Evolutionary conservation across 2,888 invertebrate genomes (phyloP).

Genomic region (Crepidodera aurea): DNA sequence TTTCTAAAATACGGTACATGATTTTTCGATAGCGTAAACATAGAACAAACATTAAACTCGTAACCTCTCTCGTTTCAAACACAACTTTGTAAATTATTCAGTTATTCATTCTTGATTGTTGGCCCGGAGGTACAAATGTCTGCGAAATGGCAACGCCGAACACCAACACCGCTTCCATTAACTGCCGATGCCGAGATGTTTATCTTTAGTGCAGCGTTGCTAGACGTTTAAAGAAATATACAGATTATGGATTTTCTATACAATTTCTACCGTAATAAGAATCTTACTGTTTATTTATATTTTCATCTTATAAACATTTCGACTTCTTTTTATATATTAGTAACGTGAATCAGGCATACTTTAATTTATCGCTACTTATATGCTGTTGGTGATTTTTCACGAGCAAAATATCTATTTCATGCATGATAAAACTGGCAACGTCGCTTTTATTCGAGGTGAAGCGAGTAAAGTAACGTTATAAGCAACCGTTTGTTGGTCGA

Average conservation of each 20-base stretch:
- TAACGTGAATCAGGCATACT: no score
- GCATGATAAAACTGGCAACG: no score
- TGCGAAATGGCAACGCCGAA: constrained; percentile 23
- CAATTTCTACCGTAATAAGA: no score
- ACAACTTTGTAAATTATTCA: constrained; percentile 22
- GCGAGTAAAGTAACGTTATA: constrained; percentile 47
- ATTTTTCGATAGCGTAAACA: constrained; percentile 23
- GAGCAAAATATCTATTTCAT: no score
- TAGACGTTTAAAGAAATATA: neutral
- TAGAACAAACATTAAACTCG: constrained; percentile 25
- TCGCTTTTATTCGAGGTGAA: constrained; percentile 40
- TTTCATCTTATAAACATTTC: no score
- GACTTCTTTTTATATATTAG: no score
- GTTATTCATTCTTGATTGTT: constrained; percentile 28
- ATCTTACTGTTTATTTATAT: no score
- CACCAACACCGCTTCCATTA: constrained; percentile 1
- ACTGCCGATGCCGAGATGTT: constrained; percentile 8
- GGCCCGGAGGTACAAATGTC: constrained; percentile 20
- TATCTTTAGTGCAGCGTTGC: constrained; percentile 1
- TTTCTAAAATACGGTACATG: constrained; percentile 18
- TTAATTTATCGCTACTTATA: no score
- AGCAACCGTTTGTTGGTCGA: constrained; percentile 24
- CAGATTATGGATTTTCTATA: no score
- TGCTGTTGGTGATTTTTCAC: no score
- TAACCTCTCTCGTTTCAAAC: constrained; percentile 13